Base-by-base conservation (phyloP, 2,113 vertebrate genomes). In the Carassius gibelio region DNA sequence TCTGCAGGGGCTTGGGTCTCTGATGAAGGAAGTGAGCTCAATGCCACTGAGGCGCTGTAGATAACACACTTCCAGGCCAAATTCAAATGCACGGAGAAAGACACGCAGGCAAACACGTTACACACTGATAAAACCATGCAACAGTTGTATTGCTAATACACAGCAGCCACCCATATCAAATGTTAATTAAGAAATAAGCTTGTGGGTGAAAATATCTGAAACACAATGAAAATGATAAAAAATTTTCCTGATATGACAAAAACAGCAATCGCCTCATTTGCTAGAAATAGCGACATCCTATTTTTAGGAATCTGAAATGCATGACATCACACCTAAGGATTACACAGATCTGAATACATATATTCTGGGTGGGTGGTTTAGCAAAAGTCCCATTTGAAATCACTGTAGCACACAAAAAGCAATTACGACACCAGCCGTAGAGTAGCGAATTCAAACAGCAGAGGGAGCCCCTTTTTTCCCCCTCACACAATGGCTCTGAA, bases 1-100 rank as follows among this genome's bases (percentile, higher is more conserved):
- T 93, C 90, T 89, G 85, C 72, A 75, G 68, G 78, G 87, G 84
- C 75, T 90, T 87, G 85, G 81, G 75, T 90, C 88, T 89, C 85
- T 81, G 82, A 26, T 90, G 92, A 34, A 88, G 93, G 94, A 94
- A 93, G 91, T 95, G 93, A 94, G 87, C 87, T 95, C 92, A 93
- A 45, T 85, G 87, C 45, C 57, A 72, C 80, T 48, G 21, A 86
- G 88, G 82, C 50, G 10, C 21, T 4, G 45, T 30, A 66, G 90
- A 93, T 92, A 92, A 92, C 89, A 76, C 66, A 78, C 81, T 86
- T 87, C 71, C 81, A 77, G 79, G 10, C 55, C 69, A 21, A 15
- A 62, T 34, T 84, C 50, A 75, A 26, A 74, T 1, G 26, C 80
- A 84, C n/a, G 19, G 61, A 80, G 48, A 55, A 75, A 82, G 11